Evolutionary conservation across 2,113 vertebrate genomes (phyloP).

Genomic region (Oryzias woworae): DNA sequence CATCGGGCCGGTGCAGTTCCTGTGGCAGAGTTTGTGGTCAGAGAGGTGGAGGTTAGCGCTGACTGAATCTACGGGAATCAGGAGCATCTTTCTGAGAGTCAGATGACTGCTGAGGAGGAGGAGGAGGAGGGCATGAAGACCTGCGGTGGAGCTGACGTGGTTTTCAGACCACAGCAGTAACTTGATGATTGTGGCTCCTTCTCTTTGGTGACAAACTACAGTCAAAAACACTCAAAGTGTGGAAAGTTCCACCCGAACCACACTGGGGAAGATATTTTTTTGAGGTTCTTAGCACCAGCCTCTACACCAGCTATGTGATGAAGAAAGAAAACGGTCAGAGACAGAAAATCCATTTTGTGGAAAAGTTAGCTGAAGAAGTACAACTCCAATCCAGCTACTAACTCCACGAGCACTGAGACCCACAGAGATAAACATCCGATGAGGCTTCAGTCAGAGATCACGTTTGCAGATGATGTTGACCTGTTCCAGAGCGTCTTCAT

Average conservation of each 20-base stretch:
- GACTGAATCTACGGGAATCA: constrained; percentile 16
- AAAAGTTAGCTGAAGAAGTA: too few relatives aligned
- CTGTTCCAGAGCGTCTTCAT: too few relatives aligned
- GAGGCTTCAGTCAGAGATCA: too few relatives aligned
- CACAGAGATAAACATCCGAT: too few relatives aligned
- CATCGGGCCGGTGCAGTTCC: too few relatives aligned
- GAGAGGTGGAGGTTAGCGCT: constrained; percentile 8
- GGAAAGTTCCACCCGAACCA: constrained; percentile 44
- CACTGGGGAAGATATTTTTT: constrained; percentile 22
- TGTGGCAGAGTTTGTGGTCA: neutral
- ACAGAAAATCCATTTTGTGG: too few relatives aligned
- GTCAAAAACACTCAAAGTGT: constrained; percentile 15
- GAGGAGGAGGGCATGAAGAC: constrained; percentile 1
- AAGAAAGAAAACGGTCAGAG: neutral
- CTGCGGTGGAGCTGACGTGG: constrained; percentile 37
- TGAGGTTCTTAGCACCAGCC: constrained; percentile 23
- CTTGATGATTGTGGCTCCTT: constrained; percentile 22
- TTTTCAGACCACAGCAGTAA: constrained; percentile 27
- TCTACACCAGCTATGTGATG: neutral
- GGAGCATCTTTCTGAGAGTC: constrained; percentile 25
- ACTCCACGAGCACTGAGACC: too few relatives aligned
- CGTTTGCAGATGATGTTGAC: too few relatives aligned
- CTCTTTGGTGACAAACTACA: constrained; percentile 24
- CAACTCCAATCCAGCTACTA: too few relatives aligned
- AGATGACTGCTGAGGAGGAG: constrained; percentile 19